Conservation (phyloP, 2,888 invertebrate species). For the Eutolmus rufibarbis region DNA sequence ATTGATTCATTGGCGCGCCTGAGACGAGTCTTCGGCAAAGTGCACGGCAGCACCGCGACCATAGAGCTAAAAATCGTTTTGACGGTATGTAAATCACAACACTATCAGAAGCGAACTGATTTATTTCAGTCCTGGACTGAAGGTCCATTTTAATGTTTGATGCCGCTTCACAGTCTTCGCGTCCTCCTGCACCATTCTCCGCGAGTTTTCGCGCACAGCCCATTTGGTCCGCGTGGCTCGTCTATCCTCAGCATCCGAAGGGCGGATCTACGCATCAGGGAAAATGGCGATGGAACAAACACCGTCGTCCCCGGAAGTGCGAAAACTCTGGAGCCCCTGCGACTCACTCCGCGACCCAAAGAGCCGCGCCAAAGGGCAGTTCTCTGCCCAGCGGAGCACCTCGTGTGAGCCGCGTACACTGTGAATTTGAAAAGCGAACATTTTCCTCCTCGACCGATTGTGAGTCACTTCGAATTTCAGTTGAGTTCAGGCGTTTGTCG, state of each 20-base stretch:
- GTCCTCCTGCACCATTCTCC: neutral
- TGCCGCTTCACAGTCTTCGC: neutral
- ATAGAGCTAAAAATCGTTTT: neutral
- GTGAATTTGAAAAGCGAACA: neutral
- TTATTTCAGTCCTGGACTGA: neutral
- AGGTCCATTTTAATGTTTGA: neutral
- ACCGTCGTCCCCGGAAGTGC: neutral
- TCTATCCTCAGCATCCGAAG: neutral
- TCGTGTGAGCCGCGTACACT: neutral
- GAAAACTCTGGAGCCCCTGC: neutral
- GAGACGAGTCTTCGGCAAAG: neutral
- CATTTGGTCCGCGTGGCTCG: neutral
- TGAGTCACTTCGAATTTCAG: conserved; percentile 10
- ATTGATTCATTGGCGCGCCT: neutral
- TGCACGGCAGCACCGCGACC: neutral
- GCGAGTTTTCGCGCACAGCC: neutral
- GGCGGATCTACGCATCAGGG: neutral
- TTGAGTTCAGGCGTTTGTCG: neutral
- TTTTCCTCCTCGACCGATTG: conserved; percentile 6
- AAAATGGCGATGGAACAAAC: neutral
- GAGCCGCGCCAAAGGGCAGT: neutral
- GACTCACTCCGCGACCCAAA: neutral
- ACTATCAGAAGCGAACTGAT: neutral
- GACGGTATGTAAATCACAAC: neutral
- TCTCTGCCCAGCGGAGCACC: neutral